phyloP scores from a whole-genome alignment of 1,140 invertebrate genomes.

The Drosophila kepulauana region DNA sequence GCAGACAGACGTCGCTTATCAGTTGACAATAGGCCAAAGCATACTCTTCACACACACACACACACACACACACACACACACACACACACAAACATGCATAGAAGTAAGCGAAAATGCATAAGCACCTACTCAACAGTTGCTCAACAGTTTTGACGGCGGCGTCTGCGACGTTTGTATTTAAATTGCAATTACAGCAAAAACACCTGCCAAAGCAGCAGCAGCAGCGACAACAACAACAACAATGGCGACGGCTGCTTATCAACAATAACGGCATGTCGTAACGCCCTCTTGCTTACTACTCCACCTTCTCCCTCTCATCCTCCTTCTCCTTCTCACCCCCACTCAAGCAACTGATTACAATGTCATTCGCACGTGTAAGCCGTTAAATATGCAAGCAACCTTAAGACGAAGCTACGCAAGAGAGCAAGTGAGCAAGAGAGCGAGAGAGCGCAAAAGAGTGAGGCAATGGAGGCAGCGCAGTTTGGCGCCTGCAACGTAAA shows the following conservation, averaged over 20 bases:
- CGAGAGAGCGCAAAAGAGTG: neutral
- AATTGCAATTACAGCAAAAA: constrained; percentile 52
- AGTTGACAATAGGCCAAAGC: constrained; percentile 24
- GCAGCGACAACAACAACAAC: constrained; percentile 16
- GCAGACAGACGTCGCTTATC: constrained; percentile 15
- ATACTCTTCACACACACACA: constrained; percentile 9
- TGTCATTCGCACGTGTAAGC: constrained; percentile 70
- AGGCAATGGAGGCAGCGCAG: too few relatives aligned
- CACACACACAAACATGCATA: neutral
- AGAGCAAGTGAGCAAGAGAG: neutral
- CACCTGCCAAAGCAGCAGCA: constrained; percentile 35
- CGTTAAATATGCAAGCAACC: constrained; percentile 54
- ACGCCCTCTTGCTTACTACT: neutral
- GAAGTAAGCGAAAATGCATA: neutral
- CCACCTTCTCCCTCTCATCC: neutral
- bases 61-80: too few relatives aligned
- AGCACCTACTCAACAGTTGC: constrained; percentile 1
- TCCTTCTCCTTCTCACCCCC: neutral
- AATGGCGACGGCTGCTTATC: constrained; percentile 33
- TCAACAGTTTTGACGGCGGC: constrained; percentile 16
- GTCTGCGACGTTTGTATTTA: constrained; percentile 36
- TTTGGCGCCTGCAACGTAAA: constrained; percentile 4
- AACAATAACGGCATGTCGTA: constrained; percentile 31
- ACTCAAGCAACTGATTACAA: constrained; percentile 35
- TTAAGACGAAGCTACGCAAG: neutral